phyloP scores from a whole-genome alignment of 2,888 invertebrate genomes.

The Drosophila mulleri region DNA sequence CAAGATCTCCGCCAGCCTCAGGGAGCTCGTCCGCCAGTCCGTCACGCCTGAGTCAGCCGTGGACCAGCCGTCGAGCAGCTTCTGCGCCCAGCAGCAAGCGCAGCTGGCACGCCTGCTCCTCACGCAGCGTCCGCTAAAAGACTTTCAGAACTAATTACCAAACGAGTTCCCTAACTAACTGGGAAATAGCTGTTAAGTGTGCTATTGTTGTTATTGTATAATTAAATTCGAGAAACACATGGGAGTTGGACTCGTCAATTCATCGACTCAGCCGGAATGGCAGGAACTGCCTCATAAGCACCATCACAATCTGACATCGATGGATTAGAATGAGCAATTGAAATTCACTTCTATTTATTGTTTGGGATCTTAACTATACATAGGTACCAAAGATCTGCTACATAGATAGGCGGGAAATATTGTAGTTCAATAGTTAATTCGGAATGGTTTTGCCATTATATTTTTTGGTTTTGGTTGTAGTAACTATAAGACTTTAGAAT shows the following conservation, averaged over 20 bases:
- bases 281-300: too few species aligned
- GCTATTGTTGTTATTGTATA: constrained; percentile 52
- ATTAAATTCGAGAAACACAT: constrained; percentile 26
- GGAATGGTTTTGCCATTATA: too few species aligned
- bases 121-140: constrained; percentile 20
- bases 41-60: constrained; percentile 81
- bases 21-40: constrained; percentile 83
- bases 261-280: background rate
- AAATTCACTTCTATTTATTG: too few species aligned
- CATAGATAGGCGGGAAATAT: too few species aligned
- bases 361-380: too few species aligned
- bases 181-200: background rate
- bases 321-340: too few species aligned
- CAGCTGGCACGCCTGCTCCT: constrained; percentile 66
- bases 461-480: too few species aligned
- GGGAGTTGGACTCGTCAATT: background rate
- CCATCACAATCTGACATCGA: too few species aligned
- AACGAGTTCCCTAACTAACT: background rate
- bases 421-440: too few species aligned
- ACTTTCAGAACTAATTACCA: constrained; percentile 11
- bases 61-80: constrained; percentile 42
- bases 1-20: constrained; percentile 83
- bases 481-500: too few species aligned
- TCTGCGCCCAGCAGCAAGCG: constrained; percentile 62
- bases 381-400: too few species aligned